phyloP scores from a whole-genome alignment of 2,113 vertebrate genomes.

The Protobothrops flavoviridis region DNA sequence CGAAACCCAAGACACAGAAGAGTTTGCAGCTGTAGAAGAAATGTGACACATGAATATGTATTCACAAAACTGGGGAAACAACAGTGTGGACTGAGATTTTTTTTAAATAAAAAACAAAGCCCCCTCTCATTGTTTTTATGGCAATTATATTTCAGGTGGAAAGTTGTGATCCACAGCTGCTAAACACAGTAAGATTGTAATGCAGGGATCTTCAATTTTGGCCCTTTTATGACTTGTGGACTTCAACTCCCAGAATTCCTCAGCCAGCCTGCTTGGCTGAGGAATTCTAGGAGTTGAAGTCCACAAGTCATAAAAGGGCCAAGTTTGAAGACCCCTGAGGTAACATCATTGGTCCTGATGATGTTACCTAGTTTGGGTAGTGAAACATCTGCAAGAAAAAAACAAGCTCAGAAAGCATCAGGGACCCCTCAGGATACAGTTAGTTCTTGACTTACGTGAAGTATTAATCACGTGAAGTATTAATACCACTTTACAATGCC shows the following conservation, averaged over 20 bases:
- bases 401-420: not conserved
- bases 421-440: not conserved
- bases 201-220: too few relatives aligned
- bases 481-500: too few relatives aligned
- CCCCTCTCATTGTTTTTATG: not conserved
- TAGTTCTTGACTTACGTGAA: not conserved
- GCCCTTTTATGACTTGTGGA: too few relatives aligned
- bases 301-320: too few relatives aligned
- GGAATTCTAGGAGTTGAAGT: too few relatives aligned
- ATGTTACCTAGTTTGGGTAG: too few relatives aligned
- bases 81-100: rapidly evolving
- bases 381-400: not conserved
- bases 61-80: not conserved
- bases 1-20: not conserved
- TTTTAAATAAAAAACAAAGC: not conserved
- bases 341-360: not conserved
- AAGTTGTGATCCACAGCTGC: not conserved
- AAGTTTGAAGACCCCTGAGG: too few relatives aligned
- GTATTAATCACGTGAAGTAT: too few relatives aligned
- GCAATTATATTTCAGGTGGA: not conserved
- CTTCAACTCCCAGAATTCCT: too few relatives aligned
- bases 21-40: not conserved
- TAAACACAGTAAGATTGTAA: not conserved
- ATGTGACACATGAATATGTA: constrained; percentile 36
- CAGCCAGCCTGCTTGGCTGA: too few relatives aligned